Conservation (phyloP, 2,113 vertebrate species). For the Cheilinus undulatus region DNA sequence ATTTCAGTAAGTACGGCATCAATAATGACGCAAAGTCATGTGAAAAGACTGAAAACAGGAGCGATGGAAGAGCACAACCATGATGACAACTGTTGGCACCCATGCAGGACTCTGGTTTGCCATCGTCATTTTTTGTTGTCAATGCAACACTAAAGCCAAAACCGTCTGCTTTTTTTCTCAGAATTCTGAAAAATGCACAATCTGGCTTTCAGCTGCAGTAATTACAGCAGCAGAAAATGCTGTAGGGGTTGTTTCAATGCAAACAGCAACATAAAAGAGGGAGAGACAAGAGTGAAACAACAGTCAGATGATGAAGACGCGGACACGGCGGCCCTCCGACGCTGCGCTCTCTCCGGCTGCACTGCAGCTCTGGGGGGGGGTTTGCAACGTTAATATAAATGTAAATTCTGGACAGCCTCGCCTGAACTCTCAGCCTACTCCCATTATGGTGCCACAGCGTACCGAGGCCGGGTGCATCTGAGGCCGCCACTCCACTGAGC, state of each 20-base stretch:
- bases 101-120: no score
- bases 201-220: neutral
- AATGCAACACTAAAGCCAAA: neutral
- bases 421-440: constrained; percentile 57
- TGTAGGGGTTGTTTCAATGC: neutral
- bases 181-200: neutral
- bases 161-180: neutral
- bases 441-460: constrained; percentile 50
- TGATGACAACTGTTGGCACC: no score
- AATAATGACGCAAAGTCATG: no score
- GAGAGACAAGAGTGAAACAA: constrained; percentile 6
- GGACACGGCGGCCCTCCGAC: constrained; percentile 17
- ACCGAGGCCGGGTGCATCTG: constrained; percentile 58
- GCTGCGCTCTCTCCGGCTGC: constrained; percentile 44
- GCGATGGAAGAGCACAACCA: no score
- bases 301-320: constrained; percentile 39
- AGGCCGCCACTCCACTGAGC: constrained; percentile 65
- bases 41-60: no score
- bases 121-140: neutral
- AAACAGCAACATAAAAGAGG: constrained; percentile 8
- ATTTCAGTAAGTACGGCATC: no score
- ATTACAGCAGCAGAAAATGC: neutral
- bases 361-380: constrained; percentile 36
- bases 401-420: constrained; percentile 63
- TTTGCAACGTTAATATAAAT: constrained; percentile 64